Conservation (phyloP, 2,113 vertebrate species). For the Pachycephala philippinensis region DNA sequence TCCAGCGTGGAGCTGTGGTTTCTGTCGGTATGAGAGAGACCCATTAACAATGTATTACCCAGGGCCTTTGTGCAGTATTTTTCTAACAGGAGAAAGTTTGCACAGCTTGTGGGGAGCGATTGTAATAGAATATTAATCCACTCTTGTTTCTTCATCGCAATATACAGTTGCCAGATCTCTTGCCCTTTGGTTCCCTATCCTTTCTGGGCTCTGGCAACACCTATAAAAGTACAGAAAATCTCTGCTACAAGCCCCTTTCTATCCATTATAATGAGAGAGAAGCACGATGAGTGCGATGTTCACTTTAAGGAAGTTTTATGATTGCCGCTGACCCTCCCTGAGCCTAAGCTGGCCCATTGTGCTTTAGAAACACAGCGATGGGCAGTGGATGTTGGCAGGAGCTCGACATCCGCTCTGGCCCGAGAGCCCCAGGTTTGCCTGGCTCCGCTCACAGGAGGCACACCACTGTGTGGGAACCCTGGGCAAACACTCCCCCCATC, state of each 20-base stretch:
- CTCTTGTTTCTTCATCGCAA: neutral
- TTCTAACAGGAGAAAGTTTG: neutral
- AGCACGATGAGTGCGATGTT: neutral
- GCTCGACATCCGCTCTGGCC: neutral
- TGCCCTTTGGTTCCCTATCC: neutral
- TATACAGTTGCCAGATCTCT: neutral
- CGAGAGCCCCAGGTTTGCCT: neutral
- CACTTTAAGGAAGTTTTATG: neutral
- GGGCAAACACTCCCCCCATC: neutral
- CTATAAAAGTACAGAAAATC: neutral
- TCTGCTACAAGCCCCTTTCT: neutral
- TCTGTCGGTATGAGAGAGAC: neutral
- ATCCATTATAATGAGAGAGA: neutral
- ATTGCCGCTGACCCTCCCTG: neutral
- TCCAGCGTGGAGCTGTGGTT: neutral
- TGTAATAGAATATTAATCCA: neutral
- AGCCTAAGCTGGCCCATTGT: neutral
- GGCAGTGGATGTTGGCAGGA: neutral
- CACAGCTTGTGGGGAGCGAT: neutral
- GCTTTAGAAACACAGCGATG: neutral
- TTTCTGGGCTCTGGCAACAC: neutral
- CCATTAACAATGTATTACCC: neutral
- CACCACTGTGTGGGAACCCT: neutral
- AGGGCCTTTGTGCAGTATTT: neutral
- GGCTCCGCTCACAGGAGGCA: neutral